Evolutionary conservation across 2,888 invertebrate genomes (phyloP), one percentile per base, ranked within the genome.

Genomic region (Cinara cedri): DNA sequence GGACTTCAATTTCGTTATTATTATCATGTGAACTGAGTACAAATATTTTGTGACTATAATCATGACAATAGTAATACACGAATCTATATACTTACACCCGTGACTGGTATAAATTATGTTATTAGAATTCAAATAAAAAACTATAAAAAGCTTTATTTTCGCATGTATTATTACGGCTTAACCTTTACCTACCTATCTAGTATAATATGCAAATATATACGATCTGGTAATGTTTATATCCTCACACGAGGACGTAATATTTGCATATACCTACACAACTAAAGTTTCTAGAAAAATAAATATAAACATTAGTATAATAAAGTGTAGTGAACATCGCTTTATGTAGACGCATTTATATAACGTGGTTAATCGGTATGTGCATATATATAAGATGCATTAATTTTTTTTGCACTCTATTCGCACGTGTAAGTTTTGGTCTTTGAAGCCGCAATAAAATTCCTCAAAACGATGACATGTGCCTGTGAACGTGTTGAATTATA

Each of bases 171-270:
- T 65, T 46, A 46, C 46, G n/a, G 10, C 49, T 49, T n/a, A 4
- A 46, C 8, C 6, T 34, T n/a, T n/a, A n/a, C n/a, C n/a, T n/a
- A n/a, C n/a, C 16, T n/a, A 66, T 66, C 26, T 3, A 21, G 34
- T 34, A 6, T 34, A 34, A 21, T 49, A 66, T 49, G 49, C 26
- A n/a, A 24, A 66, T 49, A n/a, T 49, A 46, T 26, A 11, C 49
- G 49, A 11, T n/a, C n/a, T n/a, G n/a, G n/a, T n/a, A n/a, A n/a
- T 66, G 24, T 66, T 66, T 66, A 26, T 49, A 49, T 66, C 66
- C 46, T 66, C 49, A 10, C 49, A n/a, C 46, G 4, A n/a, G 66
- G 6, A 34, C 34, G 34, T 6, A 34, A 34, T 34, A 34, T 34
- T 34, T 34, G 6, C 34, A 34, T 34, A 34, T 6, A 3, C 34